Evolutionary conservation across 2,888 invertebrate genomes (phyloP), one percentile per base, ranked within the genome.

Genomic region (Syritta pipiens): DNA sequence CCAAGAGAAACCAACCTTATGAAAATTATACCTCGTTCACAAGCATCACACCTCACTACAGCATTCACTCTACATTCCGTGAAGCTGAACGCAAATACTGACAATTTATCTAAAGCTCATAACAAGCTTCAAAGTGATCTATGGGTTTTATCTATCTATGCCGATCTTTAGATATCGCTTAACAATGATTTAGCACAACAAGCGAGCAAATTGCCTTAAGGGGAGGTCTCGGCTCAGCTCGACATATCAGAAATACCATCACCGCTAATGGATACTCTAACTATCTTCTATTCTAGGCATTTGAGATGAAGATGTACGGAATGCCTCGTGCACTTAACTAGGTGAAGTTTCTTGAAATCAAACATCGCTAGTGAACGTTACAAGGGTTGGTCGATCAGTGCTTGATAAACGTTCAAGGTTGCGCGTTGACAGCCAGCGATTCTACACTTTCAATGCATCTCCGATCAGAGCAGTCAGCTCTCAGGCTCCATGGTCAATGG

Each of bases 171-270:
- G 51, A 44, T 37, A 68, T 59, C 32, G 49, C 24, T 42, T 49
- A 30, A 42, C 42, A 14, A 9, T 35, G 49, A 53, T 51, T 60
- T 51, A 69, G 46, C 60, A 10, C 53, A 69, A 22, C 46, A 53
- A 69, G 53, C 17, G 12, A 59, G 42, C 51, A 51, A 59, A 60
- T 60, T 57, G 42, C 69, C 69, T 40, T 69, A 53, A 44, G 60
- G 49, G 69, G 51, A 46, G 69, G 51, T 69, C 69, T 60, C n/a
- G n/a, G n/a, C n/a, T n/a, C n/a, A n/a, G n/a, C n/a, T n/a, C 37
- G 20, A 19, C 6, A 2, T 28, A 51, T 44, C 35, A 20, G 7
- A 17, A 24, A 46, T 44, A 19, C 20, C 32, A 28, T 60, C 60
- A 60, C 14, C 22, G 6, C n/a, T 26, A 28, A 26, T n/a, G n/a